Conservation (phyloP, 2,113 vertebrate genomes). For the Atherinomorus stipes region DNA sequence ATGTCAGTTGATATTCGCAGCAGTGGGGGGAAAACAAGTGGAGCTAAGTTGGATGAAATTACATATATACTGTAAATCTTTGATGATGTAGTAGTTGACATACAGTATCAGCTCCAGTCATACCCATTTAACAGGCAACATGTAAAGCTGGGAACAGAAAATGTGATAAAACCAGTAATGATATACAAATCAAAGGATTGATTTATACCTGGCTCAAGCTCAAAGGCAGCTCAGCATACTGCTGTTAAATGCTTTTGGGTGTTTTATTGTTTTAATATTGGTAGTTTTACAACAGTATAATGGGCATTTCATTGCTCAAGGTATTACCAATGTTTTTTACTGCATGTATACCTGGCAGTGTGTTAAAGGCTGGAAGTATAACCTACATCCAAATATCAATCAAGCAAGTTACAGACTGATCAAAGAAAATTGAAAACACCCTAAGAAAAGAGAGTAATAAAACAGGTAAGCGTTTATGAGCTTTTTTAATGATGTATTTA, state of each 20-base stretch:
- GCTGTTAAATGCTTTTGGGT: constrained; percentile 24
- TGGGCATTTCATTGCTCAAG: constrained; percentile 45
- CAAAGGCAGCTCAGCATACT: not conserved
- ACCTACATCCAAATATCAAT: constrained; percentile 51
- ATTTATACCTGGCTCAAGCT: constrained; percentile 36
- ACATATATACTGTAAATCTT: constrained; percentile 62
- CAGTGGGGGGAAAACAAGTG: constrained; percentile 15
- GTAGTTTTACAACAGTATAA: constrained; percentile 40
- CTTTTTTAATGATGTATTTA: constrained; percentile 39
- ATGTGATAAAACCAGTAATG: constrained; percentile 36
- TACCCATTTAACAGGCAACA: constrained; percentile 41
- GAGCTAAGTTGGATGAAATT: constrained; percentile 31
- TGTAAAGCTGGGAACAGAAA: constrained; percentile 34
- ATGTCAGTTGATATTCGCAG: constrained; percentile 50
- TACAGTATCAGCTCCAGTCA: constrained; percentile 31
- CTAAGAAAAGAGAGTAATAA: constrained; percentile 42
- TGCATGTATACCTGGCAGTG: constrained; percentile 32
- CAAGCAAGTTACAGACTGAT: constrained; percentile 45
- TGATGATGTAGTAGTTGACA: constrained; percentile 38
- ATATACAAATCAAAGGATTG: constrained; percentile 2
- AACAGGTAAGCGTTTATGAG: constrained; percentile 48
- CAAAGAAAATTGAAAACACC: constrained; percentile 51
- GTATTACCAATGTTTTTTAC: constrained; percentile 47
- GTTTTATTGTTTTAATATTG: constrained; percentile 30
- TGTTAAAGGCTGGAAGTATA: not conserved